Percentiles rank a stretch among this genome's conserved stretches.
phyloP scores from a whole-genome alignment of 1,140 invertebrate species.

The Ips typographus region DNA sequence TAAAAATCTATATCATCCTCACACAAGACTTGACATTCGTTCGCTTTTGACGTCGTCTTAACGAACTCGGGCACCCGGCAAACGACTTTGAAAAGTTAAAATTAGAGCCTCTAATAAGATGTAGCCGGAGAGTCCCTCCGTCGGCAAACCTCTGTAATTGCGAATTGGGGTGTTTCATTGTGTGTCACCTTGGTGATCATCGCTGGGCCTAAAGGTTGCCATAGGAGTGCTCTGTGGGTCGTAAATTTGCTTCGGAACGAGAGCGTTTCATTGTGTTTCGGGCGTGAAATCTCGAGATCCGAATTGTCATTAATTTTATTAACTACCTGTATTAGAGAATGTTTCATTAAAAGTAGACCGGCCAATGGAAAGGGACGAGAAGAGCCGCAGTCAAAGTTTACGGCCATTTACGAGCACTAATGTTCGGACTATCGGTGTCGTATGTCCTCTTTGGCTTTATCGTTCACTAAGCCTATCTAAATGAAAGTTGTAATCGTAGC shows the following conservation, averaged over 20 bases:
- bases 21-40: constrained; percentile 1
- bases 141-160: constrained; percentile 31
- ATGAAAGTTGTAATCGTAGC: constrained; percentile 29
- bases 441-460: constrained; percentile 6
- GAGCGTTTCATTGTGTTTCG: constrained; percentile 19
- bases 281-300: constrained; percentile 14
- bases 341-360: too few relatives aligned
- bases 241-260: constrained; percentile 32
- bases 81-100: constrained; percentile 27
- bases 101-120: constrained; percentile 33
- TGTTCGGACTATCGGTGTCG: constrained; percentile 13
- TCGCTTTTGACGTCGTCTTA: constrained; percentile 5
- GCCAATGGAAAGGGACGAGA: too few relatives aligned
- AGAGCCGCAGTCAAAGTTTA: neutral
- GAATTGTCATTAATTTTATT: neutral
- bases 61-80: constrained; percentile 19
- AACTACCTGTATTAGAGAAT: too few relatives aligned
- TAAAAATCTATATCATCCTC: neutral
- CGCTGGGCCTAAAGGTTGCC: constrained; percentile 36
- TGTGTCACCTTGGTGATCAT: constrained; percentile 41
- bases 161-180: constrained; percentile 37
- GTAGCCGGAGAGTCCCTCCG: constrained; percentile 20
- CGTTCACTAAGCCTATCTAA: constrained; percentile 24
- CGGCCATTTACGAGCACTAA: constrained; percentile 9
- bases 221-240: constrained; percentile 28